Percentiles rank a stretch among this genome's conserved stretches.
phyloP scores from a whole-genome alignment of 2,797 vertebrate genomes.

The Acanthurus lineatus region DNA sequence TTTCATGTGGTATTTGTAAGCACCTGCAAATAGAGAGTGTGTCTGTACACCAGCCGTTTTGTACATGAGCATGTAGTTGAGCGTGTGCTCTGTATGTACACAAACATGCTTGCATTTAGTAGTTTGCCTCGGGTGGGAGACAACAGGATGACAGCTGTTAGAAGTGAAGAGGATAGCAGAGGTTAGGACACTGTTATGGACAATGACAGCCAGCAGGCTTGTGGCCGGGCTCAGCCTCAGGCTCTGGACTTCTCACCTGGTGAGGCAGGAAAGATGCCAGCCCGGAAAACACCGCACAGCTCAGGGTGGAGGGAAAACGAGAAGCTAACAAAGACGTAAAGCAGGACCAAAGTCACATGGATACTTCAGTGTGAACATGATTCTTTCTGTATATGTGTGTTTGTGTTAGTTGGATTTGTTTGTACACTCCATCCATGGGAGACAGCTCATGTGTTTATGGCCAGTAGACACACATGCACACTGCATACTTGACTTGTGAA shows the following conservation, averaged over 20 bases:
- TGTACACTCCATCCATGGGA: slow-evolving; percentile 18
- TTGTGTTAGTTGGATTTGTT: background rate
- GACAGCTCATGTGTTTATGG: slow-evolving; percentile 39
- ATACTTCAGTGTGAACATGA: background rate
- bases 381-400: background rate
- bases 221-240: slow-evolving; percentile 65
- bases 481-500: slow-evolving; percentile 32
- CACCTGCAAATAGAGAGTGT: slow-evolving; percentile 34
- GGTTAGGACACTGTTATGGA: slow-evolving; percentile 64
- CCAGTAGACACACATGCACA: slow-evolving; percentile 35
- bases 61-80: slow-evolving; percentile 28
- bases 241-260: slow-evolving; percentile 71
- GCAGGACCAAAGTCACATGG: slow-evolving; percentile 51
- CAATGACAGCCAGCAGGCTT: slow-evolving; percentile 77
- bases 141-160: slow-evolving; percentile 70
- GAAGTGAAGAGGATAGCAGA: slow-evolving; percentile 58
- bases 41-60: slow-evolving; percentile 41
- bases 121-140: slow-evolving; percentile 64
- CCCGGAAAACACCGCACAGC: slow-evolving; percentile 42
- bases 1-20: slow-evolving; percentile 40
- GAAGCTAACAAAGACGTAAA: slow-evolving; percentile 58
- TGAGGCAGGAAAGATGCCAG: slow-evolving; percentile 58
- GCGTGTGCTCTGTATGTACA: slow-evolving; percentile 36
- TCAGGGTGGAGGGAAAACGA: slow-evolving; percentile 38
- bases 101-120: slow-evolving; percentile 47